Evolutionary conservation across 1,140 invertebrate genomes (phyloP).

Genomic region (Ceratina australensis): DNA sequence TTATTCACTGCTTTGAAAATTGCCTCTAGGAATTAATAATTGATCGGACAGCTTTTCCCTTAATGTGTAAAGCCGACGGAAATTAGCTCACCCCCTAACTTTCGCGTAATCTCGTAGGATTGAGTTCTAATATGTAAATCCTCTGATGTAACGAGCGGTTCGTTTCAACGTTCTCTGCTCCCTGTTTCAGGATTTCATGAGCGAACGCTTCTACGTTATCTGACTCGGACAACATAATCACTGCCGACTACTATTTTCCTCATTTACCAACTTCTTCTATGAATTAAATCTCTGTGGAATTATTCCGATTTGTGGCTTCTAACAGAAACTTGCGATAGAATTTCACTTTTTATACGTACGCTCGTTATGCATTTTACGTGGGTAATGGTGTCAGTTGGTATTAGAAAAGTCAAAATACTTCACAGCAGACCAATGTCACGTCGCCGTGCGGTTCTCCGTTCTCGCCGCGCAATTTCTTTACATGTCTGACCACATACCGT

Average conservation of each 20-base stretch:
- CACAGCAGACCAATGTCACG: not conserved
- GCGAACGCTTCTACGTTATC: constrained; percentile 12
- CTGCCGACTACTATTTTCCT: not conserved
- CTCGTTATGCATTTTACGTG: not conserved
- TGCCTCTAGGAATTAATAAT: constrained; percentile 46
- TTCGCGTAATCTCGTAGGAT: constrained; percentile 56
- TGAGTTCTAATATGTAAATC: constrained; percentile 63
- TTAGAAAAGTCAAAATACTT: constrained; percentile 4
- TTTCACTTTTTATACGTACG: not conserved
- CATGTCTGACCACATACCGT: constrained; percentile 4
- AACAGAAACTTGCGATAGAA: not conserved
- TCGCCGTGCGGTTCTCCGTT: not conserved
- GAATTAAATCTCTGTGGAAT: not conserved
- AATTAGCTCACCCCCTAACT: constrained; percentile 53
- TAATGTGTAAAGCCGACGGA: constrained; percentile 15
- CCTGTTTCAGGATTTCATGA: constrained; percentile 16
- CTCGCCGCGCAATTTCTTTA: not conserved
- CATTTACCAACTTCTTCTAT: constrained; percentile 2
- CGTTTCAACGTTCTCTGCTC: constrained; percentile 42
- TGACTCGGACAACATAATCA: not conserved
- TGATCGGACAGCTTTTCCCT: constrained; percentile 19
- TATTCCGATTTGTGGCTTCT: not conserved
- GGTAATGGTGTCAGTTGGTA: not conserved
- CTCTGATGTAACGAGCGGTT: constrained; percentile 50
- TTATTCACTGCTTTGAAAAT: constrained; percentile 13